Evolutionary conservation across 2,797 vertebrate genomes (phyloP), one percentile per base, ranked within the genome.

Genomic region (Acridotheres tristis): DNA sequence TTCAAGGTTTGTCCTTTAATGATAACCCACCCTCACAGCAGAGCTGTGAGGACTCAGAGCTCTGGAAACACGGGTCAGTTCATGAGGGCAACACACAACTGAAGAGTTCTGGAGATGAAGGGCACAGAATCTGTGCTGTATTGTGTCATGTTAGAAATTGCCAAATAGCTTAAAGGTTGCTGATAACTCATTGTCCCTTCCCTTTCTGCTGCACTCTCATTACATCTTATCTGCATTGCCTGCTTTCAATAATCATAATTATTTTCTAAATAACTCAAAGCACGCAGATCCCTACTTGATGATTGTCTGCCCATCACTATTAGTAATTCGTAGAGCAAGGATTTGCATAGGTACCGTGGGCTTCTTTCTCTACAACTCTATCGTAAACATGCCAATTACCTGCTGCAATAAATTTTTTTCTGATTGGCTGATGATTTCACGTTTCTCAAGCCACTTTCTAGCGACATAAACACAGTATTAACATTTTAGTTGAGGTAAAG

Each of bases 341-440:
- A 93, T 90, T 87, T 89, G 42, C 50, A 53, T 36, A 32, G 84
- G 65, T 89, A 8, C 84, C 71, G 85, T 36, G 61, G 63, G 29
- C 57, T 94, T 79, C 30, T 57, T 66, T 80, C 73, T 72, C 34
- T 80, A 55, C 54, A 88, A 18, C 26, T 54, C n/a, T 55, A 11
- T 65, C 47, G 61, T 63, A 90, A 96, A 91, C 85, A 72, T 48
- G 54, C 42, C 67, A 92, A 42, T 96, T 94, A 82, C 43, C 63
- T 91, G 29, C 71, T 71, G 43, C 66, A 84, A 20, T 85, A 8
- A 51, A 66, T 91, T 43, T 57, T 85, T 58, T 81, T 48, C 86
- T 93, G 76, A 86, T 88, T 88, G 81, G 40, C 47, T 93, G 62
- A 50, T 71, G 40, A 71, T 92, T 94, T 94, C 65, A 85, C 30